Evolutionary conservation across 2,888 invertebrate genomes (phyloP).

Genomic region (Nematopogon swammerdamellus): DNA sequence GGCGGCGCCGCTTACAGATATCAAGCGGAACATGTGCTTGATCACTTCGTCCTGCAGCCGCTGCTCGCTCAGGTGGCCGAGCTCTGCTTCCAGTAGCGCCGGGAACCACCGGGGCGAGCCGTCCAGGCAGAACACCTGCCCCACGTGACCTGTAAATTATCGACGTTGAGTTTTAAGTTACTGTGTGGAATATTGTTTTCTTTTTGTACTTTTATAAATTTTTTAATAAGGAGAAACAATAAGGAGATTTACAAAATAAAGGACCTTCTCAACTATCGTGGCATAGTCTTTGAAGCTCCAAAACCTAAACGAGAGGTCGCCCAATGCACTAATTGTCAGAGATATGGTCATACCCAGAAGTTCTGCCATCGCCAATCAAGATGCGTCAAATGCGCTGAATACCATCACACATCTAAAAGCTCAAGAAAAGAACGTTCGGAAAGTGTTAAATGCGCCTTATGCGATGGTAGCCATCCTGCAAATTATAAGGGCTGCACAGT

Average conservation of each 20-base stretch:
- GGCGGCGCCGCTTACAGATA: no score
- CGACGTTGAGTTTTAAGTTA: no score
- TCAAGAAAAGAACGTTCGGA: constrained; percentile 10
- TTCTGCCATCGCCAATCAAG: constrained; percentile 11
- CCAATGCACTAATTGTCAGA: constrained; percentile 14
- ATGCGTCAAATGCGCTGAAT: constrained; percentile 14
- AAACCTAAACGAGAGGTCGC: constrained; percentile 11
- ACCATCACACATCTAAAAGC: constrained; percentile 8
- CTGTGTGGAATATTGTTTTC: no score
- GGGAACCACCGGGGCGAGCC: no score
- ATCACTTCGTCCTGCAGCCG: no score
- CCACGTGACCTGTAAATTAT: no score
- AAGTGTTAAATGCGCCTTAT: constrained; percentile 13
- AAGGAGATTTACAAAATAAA: not conserved
- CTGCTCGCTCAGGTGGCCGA: no score
- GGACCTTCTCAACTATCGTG: no score
- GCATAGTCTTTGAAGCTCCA: constrained; percentile 12
- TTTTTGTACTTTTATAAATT: no score
- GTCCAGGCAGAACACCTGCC: no score
- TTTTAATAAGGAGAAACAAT: not conserved
- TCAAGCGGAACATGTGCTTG: no score
- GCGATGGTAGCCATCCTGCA: constrained; percentile 15
- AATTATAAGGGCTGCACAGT: constrained; percentile 13
- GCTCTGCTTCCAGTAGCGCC: no score
- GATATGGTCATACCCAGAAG: constrained; percentile 14